These are phyloP conservation scores for Suncus etruscus DNA, from an alignment of 2,113 vertebrate genomes.

Conservation along the genomic window DNA sequence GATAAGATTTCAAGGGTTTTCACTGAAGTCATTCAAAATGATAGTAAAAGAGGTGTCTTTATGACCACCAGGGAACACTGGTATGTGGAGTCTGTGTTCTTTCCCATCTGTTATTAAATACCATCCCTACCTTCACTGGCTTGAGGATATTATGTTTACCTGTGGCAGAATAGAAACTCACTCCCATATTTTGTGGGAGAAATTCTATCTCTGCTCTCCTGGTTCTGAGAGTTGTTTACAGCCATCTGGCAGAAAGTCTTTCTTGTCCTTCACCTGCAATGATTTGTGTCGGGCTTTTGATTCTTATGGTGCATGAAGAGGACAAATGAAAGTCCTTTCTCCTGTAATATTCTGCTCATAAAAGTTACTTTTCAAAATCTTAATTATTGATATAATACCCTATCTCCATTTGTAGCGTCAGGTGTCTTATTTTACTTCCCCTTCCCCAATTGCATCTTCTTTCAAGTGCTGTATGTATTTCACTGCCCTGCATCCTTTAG, in stretches of 20 bases:
- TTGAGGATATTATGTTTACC: constrained; percentile 65
- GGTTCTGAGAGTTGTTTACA: constrained; percentile 65
- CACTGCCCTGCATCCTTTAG: neutral
- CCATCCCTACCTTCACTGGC: constrained; percentile 22
- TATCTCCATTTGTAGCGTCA: constrained; percentile 51
- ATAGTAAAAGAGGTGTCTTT: constrained; percentile 66
- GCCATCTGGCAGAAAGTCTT: constrained; percentile 54
- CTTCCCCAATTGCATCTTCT: constrained; percentile 56
- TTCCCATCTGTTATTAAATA: constrained; percentile 66
- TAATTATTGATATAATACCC: constrained; percentile 57
- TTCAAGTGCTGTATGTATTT: constrained; percentile 46
- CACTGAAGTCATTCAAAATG: constrained; percentile 66
- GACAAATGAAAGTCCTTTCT: constrained; percentile 78
- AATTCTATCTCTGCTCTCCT: constrained; percentile 32
- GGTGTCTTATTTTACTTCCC: constrained; percentile 56
- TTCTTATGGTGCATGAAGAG: constrained; percentile 69
- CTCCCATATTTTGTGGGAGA: constrained; percentile 22
- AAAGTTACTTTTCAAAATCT: constrained; percentile 66
- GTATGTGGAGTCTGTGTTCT: constrained; percentile 36
- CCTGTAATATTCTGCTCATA: constrained; percentile 42
- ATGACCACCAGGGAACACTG: constrained; percentile 49
- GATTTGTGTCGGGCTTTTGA: constrained; percentile 74
- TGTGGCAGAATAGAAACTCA: constrained; percentile 49
- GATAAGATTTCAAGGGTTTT: constrained; percentile 73
- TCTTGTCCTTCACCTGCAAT: constrained; percentile 60